These are phyloP conservation scores for Ceratosolen solmsi DNA, from an alignment of 1,140 invertebrate genomes.

Conservation along the genomic window DNA sequence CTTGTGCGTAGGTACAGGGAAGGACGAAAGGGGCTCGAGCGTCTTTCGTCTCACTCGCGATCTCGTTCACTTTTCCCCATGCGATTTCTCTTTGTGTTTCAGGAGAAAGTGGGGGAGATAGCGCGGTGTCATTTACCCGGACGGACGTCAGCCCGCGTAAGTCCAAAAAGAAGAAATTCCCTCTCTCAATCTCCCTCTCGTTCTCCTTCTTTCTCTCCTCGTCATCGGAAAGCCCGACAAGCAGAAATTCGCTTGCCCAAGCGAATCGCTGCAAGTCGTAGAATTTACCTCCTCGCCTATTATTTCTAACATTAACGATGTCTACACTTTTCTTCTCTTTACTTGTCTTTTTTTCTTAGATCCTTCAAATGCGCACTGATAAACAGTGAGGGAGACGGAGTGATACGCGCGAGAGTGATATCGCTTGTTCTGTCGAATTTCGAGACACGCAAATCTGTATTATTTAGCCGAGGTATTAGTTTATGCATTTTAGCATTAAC, in stretches of 20 bases:
- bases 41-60: conserved; percentile 43
- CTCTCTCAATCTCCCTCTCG: conserved; percentile 30
- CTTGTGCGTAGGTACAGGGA: conserved; percentile 44
- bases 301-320: conserved; percentile 43
- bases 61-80: conserved; percentile 36
- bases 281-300: conserved; percentile 38
- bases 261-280: conserved; percentile 22
- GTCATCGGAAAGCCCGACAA: conserved; percentile 13
- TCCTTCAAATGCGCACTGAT: neutral
- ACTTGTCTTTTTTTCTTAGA: neutral
- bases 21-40: conserved; percentile 51
- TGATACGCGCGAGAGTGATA: neutral
- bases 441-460: conserved; percentile 35
- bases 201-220: conserved; percentile 15
- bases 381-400: neutral
- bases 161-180: conserved; percentile 37
- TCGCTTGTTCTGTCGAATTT: conserved; percentile 3
- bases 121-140: conserved; percentile 52
- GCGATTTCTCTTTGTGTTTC: conserved; percentile 48
- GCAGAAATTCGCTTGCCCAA: conserved; percentile 41
- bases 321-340: neutral
- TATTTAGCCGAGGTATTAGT: conserved; percentile 31
- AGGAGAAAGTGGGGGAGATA: conserved; percentile 48
- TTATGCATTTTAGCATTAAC: conserved; percentile 33
- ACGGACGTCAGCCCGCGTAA: conserved; percentile 42